Conservation (phyloP, 2,888 invertebrate species). For the Drosophila meridionalis region DNA sequence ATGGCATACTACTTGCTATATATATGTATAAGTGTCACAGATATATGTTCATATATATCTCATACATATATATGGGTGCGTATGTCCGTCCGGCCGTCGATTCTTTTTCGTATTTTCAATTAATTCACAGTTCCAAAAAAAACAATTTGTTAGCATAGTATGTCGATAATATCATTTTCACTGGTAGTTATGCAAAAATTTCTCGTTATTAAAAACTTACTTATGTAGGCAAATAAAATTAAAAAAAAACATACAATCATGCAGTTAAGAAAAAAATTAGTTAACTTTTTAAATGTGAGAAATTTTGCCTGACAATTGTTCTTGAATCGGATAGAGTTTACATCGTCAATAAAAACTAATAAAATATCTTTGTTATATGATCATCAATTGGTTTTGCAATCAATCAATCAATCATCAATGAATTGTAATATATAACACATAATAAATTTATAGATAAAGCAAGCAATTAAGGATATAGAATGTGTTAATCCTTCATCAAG, state of each 20-base stretch:
- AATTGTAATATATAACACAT: neutral
- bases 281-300: too few species aligned
- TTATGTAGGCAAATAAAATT: constrained; percentile 31
- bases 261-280: too few species aligned
- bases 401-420: neutral
- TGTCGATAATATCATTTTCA: constrained; percentile 11
- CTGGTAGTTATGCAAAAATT: constrained; percentile 49
- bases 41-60: neutral
- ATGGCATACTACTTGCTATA: constrained; percentile 6
- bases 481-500: too few species aligned
- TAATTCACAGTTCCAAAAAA: constrained; percentile 11
- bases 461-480: too few species aligned
- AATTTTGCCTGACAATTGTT: too few species aligned
- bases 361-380: neutral
- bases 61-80: neutral
- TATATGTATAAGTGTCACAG: neutral
- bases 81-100: constrained; percentile 3
- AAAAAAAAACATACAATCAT: neutral
- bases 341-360: neutral
- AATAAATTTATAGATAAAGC: too few species aligned
- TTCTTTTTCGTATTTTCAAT: constrained; percentile 14
- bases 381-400: neutral
- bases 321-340: neutral
- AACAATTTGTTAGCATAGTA: constrained; percentile 31
- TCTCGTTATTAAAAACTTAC: constrained; percentile 33